Percentiles rank a stretch among this genome's conserved stretches.
These are phyloP conservation scores for Sarcophaga bullata DNA, from an alignment of 1,140 invertebrate species.

Conservation along the genomic window DNA sequence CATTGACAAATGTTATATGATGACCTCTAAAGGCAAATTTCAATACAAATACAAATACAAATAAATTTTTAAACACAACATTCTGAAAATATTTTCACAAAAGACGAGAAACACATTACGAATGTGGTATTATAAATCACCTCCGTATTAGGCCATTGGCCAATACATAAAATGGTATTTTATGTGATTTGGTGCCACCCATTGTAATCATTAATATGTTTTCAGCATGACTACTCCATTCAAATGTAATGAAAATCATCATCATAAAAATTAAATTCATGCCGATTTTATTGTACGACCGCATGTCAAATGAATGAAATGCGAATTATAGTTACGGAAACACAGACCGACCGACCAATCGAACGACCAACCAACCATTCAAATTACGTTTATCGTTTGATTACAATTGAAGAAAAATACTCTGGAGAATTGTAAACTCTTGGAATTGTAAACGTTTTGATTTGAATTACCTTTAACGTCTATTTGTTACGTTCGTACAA, in stretches of 20 bases:
- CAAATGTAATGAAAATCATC: constrained; percentile 27
- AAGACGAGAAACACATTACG: not conserved
- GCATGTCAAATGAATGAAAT: not conserved
- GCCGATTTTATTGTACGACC: not conserved
- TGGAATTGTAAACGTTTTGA: not conserved
- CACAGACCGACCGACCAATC: too few relatives aligned
- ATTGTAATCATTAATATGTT: constrained; percentile 70
- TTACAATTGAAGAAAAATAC: not conserved
- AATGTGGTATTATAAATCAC: constrained; percentile 50
- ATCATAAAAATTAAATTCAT: constrained; percentile 34
- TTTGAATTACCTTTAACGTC: not conserved
- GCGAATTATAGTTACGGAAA: not conserved
- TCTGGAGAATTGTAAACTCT: not conserved
- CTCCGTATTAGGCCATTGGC: constrained; percentile 68
- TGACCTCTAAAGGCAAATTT: constrained; percentile 68
- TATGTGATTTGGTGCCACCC: constrained; percentile 80
- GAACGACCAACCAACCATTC: not conserved
- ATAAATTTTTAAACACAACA: not conserved
- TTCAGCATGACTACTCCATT: constrained; percentile 13
- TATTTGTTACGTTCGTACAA: not conserved
- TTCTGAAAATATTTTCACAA: not conserved
- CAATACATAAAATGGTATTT: constrained; percentile 76
- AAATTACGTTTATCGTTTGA: not conserved
- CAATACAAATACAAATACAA: too few relatives aligned
- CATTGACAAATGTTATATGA: constrained; percentile 78